These are phyloP conservation scores for Brachyptera putata DNA, from an alignment of 2,888 invertebrate genomes.

Conservation along the genomic window DNA sequence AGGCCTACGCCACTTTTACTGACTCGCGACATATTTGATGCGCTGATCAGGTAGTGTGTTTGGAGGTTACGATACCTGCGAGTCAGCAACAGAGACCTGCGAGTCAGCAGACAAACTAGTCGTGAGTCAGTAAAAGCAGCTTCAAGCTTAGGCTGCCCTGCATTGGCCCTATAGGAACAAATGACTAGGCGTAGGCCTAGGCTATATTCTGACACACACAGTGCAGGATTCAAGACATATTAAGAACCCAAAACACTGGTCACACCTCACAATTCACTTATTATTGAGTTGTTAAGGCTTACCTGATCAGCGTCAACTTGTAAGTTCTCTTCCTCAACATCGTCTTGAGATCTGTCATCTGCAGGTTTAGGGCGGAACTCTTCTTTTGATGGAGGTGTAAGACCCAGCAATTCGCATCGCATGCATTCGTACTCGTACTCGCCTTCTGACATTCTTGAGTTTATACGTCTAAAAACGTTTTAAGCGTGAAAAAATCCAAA, in stretches of 20 bases:
- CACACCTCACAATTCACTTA: neutral
- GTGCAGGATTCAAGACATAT: neutral
- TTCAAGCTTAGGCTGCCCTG: no score
- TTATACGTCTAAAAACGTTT: no score
- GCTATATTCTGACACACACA: neutral
- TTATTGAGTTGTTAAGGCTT: neutral
- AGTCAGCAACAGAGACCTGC: no score
- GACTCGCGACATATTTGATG: no score
- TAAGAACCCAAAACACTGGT: neutral
- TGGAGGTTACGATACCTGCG: no score
- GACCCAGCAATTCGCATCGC: conserved; percentile 71
- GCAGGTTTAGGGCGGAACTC: conserved; percentile 22
- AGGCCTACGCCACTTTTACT: no score
- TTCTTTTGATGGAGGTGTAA: conserved; percentile 62
- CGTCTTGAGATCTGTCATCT: conserved; percentile 38
- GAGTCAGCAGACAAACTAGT: no score
- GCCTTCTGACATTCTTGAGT: conserved; percentile 53
- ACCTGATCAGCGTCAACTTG: conserved; percentile 11
- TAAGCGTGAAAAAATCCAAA: neutral
- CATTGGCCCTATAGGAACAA: no score
- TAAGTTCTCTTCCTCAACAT: conserved; percentile 39
- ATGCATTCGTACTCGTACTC: conserved; percentile 74
- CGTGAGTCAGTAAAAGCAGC: no score
- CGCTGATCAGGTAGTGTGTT: no score
- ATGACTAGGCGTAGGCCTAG: no score